A percentile compares a stretch with the other conserved stretches of the same genome.
Evolutionary conservation across 1,140 invertebrate species (phyloP).

Genomic region (Drosophila arizonae): DNA sequence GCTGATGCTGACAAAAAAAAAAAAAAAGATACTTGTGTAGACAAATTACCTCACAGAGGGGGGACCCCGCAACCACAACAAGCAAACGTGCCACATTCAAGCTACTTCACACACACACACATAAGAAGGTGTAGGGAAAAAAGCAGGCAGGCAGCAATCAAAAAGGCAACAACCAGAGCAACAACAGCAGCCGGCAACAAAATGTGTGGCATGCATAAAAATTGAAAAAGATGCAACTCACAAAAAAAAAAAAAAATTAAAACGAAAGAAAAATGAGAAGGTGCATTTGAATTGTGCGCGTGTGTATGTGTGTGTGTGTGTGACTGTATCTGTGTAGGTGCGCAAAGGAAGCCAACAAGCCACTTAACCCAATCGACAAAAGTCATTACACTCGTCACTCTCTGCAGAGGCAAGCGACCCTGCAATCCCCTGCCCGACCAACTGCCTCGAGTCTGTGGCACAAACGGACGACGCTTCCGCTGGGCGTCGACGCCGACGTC

Average conservation of each 20-base stretch:
- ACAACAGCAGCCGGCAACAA: slow-evolving; percentile 37
- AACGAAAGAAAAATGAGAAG: slow-evolving; percentile 22
- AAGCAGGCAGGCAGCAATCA: slow-evolving; percentile 38
- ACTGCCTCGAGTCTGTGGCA: slow-evolving; percentile 22
- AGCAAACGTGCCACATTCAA: slow-evolving; percentile 76
- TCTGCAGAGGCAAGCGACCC: slow-evolving; percentile 30
- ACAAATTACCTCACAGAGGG: slow-evolving; percentile 64
- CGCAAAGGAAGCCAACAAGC: slow-evolving; percentile 75
- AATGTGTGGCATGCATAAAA: slow-evolving; percentile 73
- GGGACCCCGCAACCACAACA: slow-evolving; percentile 6
- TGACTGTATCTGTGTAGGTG: slow-evolving; percentile 45
- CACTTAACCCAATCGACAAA: slow-evolving; percentile 81
- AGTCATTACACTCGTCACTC: slow-evolving; percentile 80
- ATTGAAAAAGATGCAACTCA: slow-evolving; percentile 74
- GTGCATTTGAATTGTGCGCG: slow-evolving; percentile 52
- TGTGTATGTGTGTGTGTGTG: slow-evolving; percentile 24
- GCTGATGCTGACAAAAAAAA: slow-evolving; percentile 47
- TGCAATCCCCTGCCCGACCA: slow-evolving; percentile 5
- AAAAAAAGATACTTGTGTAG: slow-evolving; percentile 56
- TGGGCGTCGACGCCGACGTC: slow-evolving; percentile 42
- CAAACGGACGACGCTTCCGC: slow-evolving; percentile 67
- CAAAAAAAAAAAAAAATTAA: slow-evolving; percentile 24
- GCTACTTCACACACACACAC: slow-evolving; percentile 58
- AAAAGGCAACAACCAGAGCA: slow-evolving; percentile 12
- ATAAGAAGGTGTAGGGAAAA: slow-evolving; percentile 41